Percentiles rank a stretch among this genome's conserved stretches.
These are phyloP conservation scores for Artemia sinica DNA, from an alignment of 2,888 invertebrate species.

Conservation along the genomic window DNA sequence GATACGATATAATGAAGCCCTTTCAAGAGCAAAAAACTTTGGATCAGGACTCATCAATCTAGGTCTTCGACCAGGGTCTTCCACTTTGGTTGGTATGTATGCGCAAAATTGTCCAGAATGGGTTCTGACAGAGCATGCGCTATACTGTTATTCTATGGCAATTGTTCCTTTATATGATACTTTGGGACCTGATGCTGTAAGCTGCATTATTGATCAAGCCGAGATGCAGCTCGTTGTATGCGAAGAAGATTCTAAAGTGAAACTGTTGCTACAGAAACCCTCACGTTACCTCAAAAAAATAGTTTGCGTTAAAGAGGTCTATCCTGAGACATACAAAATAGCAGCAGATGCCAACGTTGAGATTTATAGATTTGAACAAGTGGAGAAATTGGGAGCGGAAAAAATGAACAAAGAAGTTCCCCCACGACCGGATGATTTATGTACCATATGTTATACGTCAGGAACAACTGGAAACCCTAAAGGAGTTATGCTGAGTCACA, in stretches of 20 bases:
- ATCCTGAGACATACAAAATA: slow-evolving; percentile 56
- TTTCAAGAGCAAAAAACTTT: slow-evolving; percentile 71
- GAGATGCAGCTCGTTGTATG: slow-evolving; percentile 73
- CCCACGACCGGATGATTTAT: slow-evolving; percentile 64
- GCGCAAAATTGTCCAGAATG: slow-evolving; percentile 92
- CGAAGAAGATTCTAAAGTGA: slow-evolving; percentile 76
- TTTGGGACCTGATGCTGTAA: slow-evolving; percentile 86
- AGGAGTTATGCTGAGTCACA: slow-evolving; percentile 91
- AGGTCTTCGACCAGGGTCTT: slow-evolving; percentile 51
- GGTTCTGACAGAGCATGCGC: slow-evolving; percentile 83
- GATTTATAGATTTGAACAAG: slow-evolving; percentile 59
- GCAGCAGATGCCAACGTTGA: slow-evolving; percentile 68
- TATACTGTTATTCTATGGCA: slow-evolving; percentile 83
- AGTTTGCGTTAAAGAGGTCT: slow-evolving; percentile 59
- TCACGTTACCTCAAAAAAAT: slow-evolving; percentile 62
- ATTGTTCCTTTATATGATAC: slow-evolving; percentile 92
- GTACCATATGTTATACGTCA: slow-evolving; percentile 91
- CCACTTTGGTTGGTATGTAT: slow-evolving; percentile 77
- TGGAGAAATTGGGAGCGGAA: slow-evolving; percentile 63
- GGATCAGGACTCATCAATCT: slow-evolving; percentile 71
- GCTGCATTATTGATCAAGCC: slow-evolving; percentile 88
- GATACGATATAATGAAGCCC: slow-evolving; percentile 79
- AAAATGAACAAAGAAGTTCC: slow-evolving; percentile 56
- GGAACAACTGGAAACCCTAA: slow-evolving; percentile 94
- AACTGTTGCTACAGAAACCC: slow-evolving; percentile 62